Percentiles rank a stretch among this genome's conserved stretches.
Evolutionary conservation across 1,140 invertebrate genomes (phyloP).

Genomic region (Papilio glaucus): DNA sequence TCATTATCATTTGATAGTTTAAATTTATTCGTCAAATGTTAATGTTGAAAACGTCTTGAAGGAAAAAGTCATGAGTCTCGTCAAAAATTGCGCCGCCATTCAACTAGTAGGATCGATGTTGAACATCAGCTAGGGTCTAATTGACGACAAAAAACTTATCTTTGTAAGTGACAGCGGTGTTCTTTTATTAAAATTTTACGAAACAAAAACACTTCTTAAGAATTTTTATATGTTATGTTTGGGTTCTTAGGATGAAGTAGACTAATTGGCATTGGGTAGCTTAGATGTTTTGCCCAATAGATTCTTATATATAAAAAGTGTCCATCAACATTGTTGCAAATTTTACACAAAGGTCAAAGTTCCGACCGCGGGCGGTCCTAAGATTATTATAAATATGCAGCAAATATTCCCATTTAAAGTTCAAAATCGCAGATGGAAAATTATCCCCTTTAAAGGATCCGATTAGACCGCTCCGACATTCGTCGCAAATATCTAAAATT

Average conservation of each 20-base stretch:
- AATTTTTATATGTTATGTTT: background rate
- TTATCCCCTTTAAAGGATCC: slow-evolving; percentile 31
- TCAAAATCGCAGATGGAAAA: slow-evolving; percentile 28
- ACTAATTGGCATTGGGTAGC: background rate
- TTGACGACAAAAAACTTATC: background rate
- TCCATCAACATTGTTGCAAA: slow-evolving; percentile 14
- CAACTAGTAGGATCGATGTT: background rate
- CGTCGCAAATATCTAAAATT: slow-evolving; percentile 37
- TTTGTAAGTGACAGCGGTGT: background rate
- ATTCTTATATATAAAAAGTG: background rate
- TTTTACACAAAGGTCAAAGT: slow-evolving; percentile 18
- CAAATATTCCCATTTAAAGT: slow-evolving; percentile 33
- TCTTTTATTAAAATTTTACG: background rate
- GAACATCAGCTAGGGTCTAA: background rate
- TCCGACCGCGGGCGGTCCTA: slow-evolving; percentile 28
- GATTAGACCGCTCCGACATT: slow-evolving; percentile 28
- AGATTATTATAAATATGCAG: slow-evolving; percentile 26
- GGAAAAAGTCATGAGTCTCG: too few species aligned
- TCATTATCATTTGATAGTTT: too few species aligned
- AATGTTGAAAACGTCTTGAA: too few species aligned
- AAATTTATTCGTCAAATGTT: too few species aligned
- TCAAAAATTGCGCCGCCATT: too few species aligned
- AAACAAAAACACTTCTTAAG: background rate
- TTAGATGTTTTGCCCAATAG: background rate
- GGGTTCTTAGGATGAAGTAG: background rate